These are phyloP conservation scores for Lithophane semibrunnea DNA, from an alignment of 2,888 invertebrate species.

Conservation along the genomic window DNA sequence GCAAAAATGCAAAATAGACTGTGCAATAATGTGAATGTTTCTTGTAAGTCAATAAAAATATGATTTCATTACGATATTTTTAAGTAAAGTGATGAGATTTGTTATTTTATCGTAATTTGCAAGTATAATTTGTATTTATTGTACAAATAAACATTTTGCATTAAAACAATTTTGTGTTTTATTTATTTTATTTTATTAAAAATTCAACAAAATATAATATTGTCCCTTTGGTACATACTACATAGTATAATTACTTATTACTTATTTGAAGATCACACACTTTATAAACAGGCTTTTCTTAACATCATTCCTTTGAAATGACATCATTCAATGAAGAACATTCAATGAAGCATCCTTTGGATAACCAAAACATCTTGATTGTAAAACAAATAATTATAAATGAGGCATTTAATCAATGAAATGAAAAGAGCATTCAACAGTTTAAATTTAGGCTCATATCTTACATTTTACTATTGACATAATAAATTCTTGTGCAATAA, in stretches of 20 bases:
- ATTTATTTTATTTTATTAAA: conserved; percentile 57
- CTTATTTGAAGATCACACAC: conserved; percentile 31
- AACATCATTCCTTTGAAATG: conserved; percentile 29
- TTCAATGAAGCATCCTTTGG: not conserved
- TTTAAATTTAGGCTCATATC: not conserved
- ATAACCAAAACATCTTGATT: not conserved
- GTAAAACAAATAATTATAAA: conserved; percentile 1
- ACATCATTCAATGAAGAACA: not conserved
- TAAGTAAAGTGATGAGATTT: conserved; percentile 87
- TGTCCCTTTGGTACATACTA: conserved; percentile 29
- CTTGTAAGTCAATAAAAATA: conserved; percentile 71
- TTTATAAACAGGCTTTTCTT: not conserved
- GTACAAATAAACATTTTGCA: conserved; percentile 90
- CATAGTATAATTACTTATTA: not conserved
- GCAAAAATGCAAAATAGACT: conserved; percentile 73
- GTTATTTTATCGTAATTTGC: conserved; percentile 87
- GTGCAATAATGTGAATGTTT: conserved; percentile 81
- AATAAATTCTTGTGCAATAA: conserved; percentile 21
- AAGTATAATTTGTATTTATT: conserved; percentile 90
- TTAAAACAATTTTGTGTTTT: conserved; percentile 75
- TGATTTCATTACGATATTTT: conserved; percentile 78
- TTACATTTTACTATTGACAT: conserved; percentile 8
- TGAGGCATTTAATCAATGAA: conserved; percentile 5
- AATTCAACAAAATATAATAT: conserved; percentile 36
- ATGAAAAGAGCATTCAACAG: not conserved